Percentiles rank a stretch among this genome's conserved stretches.
Conservation (phyloP, 2,797 vertebrate genomes). For the Rhodeus uyekii region DNA sequence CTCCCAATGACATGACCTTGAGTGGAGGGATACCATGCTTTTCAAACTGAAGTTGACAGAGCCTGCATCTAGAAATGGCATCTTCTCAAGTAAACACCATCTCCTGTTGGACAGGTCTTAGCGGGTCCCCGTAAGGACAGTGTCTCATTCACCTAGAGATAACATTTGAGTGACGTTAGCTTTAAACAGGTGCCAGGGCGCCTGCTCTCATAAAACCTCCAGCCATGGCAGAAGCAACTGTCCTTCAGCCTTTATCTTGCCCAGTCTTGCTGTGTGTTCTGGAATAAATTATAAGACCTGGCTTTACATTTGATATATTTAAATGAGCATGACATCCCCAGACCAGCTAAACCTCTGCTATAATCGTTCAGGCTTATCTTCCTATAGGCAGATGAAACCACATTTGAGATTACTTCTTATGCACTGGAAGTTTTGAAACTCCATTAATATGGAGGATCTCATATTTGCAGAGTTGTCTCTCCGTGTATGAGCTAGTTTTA, state of each 20-base stretch:
- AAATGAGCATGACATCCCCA: conserved; percentile 69
- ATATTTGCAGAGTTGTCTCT: conserved; percentile 54
- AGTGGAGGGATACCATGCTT: conserved; percentile 29
- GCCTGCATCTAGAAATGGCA: conserved; percentile 37
- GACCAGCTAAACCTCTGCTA: conserved; percentile 62
- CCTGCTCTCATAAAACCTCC: conserved; percentile 26
- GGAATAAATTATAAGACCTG: conserved; percentile 72
- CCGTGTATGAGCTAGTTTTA: conserved; percentile 47
- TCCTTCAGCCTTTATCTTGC: conserved; percentile 61
- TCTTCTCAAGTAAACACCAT: conserved; percentile 39
- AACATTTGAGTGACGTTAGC: conserved; percentile 36
- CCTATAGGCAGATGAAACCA: conserved; percentile 71
- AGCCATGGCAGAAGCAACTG: conserved; percentile 18
- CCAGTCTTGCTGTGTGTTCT: conserved; percentile 63
- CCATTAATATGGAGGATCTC: conserved; percentile 41
- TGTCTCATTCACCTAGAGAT: conserved; percentile 44
- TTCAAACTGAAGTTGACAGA: conserved; percentile 38
- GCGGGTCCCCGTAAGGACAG: conserved; percentile 39
- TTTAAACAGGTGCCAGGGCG: conserved; percentile 28
- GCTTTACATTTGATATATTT: conserved; percentile 75
- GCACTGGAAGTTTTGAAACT: conserved; percentile 57
- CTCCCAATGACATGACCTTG: conserved; percentile 56
- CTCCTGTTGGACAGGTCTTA: conserved; percentile 37
- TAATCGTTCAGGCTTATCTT: conserved; percentile 68
- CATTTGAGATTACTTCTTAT: conserved; percentile 57